These are phyloP conservation scores for Aphis craccivora DNA, from an alignment of 1,140 invertebrate genomes.

Conservation along the genomic window DNA sequence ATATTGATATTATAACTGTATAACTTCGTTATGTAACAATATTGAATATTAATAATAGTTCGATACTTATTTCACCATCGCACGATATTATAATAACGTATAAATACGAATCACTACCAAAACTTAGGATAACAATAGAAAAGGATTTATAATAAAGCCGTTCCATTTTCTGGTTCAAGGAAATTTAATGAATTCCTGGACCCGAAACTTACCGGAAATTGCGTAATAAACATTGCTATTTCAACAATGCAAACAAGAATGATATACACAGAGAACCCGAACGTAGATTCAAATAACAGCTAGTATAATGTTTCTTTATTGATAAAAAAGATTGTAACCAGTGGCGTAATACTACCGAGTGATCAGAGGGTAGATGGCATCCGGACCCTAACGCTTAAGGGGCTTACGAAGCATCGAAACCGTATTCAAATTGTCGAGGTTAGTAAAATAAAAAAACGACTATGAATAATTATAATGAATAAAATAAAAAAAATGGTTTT, in stretches of 20 bases:
- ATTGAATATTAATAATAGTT: slow-evolving; percentile 14
- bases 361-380: not conserved
- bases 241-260: not conserved
- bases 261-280: not conserved
- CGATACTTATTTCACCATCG: not conserved
- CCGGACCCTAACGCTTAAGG: not conserved
- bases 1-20: not conserved
- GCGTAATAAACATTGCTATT: not conserved
- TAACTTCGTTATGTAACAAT: not conserved
- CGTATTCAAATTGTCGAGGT: slow-evolving; percentile 8
- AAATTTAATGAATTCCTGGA: not conserved
- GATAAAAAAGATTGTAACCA: not conserved
- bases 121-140: not conserved
- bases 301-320: slow-evolving; percentile 24
- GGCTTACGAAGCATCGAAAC: not conserved
- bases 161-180: not conserved
- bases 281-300: slow-evolving; percentile 1
- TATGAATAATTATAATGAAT: not conserved
- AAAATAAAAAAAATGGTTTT: not conserved
- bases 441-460: not conserved
- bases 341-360: not conserved
- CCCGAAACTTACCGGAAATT: not conserved
- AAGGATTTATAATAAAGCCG: not conserved
- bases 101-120: not conserved
- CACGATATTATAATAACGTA: not conserved